These are phyloP conservation scores for Meles meles DNA, from an alignment of 2,113 vertebrate species.

Conservation along the genomic window DNA sequence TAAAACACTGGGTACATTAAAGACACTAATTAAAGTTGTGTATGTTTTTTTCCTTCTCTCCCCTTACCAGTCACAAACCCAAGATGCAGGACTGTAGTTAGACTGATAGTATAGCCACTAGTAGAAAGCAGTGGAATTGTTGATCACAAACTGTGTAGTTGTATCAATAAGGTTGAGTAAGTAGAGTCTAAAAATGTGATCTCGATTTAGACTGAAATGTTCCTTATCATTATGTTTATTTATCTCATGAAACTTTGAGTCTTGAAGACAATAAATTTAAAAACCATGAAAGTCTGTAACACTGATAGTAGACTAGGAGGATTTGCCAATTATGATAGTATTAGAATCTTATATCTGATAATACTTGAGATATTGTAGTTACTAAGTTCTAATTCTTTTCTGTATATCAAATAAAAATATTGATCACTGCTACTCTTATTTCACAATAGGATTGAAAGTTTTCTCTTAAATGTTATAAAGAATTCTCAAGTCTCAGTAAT, in stretches of 20 bases:
- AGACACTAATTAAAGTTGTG: background rate
- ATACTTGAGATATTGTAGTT: background rate
- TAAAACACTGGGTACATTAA: background rate
- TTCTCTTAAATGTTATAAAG: background rate
- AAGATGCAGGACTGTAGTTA: background rate
- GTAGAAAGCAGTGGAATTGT: background rate
- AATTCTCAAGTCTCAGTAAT: background rate
- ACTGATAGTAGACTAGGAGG: background rate
- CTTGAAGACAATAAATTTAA: background rate
- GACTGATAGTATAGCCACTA: background rate
- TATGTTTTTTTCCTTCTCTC: background rate
- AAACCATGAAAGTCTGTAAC: background rate
- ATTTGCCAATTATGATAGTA: background rate
- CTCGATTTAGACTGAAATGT: background rate
- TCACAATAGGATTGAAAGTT: background rate
- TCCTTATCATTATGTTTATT: background rate
- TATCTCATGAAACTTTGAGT: background rate
- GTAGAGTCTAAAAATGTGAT: background rate
- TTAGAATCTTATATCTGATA: background rate
- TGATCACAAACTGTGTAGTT: background rate
- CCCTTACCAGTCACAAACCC: background rate
- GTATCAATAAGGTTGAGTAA: background rate
- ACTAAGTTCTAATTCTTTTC: background rate
- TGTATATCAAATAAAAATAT: background rate
- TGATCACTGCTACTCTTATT: background rate